These are phyloP conservation scores for Stegana nigrithorax DNA, from an alignment of 2,888 invertebrate genomes.

Conservation along the genomic window DNA sequence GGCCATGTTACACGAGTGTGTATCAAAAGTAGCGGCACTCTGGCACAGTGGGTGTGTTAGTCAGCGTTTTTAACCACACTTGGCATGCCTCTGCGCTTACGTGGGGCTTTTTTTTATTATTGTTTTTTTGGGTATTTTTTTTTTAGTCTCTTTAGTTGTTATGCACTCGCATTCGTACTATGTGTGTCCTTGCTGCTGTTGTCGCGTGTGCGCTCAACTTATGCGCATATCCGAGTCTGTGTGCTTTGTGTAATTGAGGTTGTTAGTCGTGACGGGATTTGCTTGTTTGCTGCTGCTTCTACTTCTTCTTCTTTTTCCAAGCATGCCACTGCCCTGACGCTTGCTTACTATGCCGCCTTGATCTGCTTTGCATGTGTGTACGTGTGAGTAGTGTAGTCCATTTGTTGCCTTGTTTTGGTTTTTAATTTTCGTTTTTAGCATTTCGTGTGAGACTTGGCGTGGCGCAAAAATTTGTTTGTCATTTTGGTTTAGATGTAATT, in stretches of 20 bases:
- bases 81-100: neutral
- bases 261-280: conserved; percentile 14
- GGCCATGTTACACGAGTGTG: neutral
- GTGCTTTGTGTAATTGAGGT: conserved; percentile 18
- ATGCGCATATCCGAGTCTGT: too few relatives aligned
- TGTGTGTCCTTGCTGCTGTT: neutral
- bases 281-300: neutral
- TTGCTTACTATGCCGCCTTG: too few relatives aligned
- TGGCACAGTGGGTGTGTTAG: too few relatives aligned
- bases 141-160: too few relatives aligned
- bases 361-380: too few relatives aligned
- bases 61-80: too few relatives aligned
- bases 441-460: neutral
- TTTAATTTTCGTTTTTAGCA: neutral
- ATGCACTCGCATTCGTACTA: too few relatives aligned
- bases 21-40: neutral
- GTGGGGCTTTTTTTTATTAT: conserved; percentile 9
- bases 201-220: too few relatives aligned
- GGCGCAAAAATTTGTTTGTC: neutral
- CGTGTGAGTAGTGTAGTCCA: neutral
- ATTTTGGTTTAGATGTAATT: neutral
- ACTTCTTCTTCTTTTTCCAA: neutral
- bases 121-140: neutral
- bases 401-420: neutral
- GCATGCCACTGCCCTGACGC: neutral